Evolutionary conservation across 2,797 vertebrate species (phyloP).

Genomic region (Prionace glauca): DNA sequence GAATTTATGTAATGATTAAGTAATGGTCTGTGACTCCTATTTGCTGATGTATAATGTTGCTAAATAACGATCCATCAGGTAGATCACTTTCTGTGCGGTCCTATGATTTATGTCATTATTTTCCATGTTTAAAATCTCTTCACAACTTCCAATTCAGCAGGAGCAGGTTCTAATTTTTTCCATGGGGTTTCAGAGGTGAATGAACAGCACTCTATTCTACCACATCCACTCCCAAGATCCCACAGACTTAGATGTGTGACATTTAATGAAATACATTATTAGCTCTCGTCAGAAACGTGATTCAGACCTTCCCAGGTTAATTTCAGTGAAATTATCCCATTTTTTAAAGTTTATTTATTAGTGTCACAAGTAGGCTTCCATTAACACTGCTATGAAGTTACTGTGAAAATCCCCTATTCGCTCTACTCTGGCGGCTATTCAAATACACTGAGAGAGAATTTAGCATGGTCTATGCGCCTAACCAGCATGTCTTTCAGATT

Average conservation of each 20-base stretch:
- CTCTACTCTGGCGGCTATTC: too few species aligned
- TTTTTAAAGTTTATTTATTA: too few species aligned
- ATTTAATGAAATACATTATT: background rate
- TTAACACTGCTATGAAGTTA: too few species aligned
- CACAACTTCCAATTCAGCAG: background rate
- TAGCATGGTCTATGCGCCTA: too few species aligned
- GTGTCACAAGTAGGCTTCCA: too few species aligned
- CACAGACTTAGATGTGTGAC: background rate
- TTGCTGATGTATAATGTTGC: constrained; percentile 21
- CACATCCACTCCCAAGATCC: too few species aligned
- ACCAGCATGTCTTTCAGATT: too few species aligned
- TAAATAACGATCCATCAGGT: background rate
- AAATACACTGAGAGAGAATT: too few species aligned
- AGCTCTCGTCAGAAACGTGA: background rate
- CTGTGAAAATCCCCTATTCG: too few species aligned
- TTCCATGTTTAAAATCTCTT: background rate
- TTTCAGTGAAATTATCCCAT: background rate
- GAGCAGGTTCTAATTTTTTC: background rate
- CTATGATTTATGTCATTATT: background rate
- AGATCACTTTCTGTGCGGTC: background rate
- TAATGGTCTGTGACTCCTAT: background rate
- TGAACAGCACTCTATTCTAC: background rate
- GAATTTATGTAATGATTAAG: background rate
- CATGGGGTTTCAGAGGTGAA: background rate
- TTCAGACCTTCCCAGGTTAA: background rate